Base-by-base conservation (phyloP, 2,113 vertebrate genomes). In the Cyprinus carpio region DNA sequence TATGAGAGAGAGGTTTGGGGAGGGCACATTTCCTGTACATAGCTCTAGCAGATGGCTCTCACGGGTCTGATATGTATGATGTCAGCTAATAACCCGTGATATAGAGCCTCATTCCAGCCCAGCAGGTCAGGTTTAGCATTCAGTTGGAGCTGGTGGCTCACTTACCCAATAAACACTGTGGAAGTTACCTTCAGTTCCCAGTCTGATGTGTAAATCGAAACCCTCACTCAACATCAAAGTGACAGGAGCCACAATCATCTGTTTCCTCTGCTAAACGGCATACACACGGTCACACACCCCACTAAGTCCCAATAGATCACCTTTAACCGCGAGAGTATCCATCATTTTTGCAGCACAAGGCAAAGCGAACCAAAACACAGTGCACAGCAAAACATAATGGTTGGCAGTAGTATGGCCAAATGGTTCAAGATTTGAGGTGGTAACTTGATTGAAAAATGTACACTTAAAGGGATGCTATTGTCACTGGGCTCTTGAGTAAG, bases 31-130 rank as follows among this genome's bases (percentile, higher is more conserved):
- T 85, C 58, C 83, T 82, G 75, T 82, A 71, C 78, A 77, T 37
- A 25, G 23, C 72, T 85, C 72, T 71, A 78, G 46, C 29, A 67
- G 81, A 87, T 85, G 49, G 49, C 83, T 83, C 74, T 79, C 79
- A 74, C 5, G 2, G 40, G 79, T 72, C 79, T 74, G 80, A 79
- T 58, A 79, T 82, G 80, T 85, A 29, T 58, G 64, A 69, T 87
- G 79, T 85, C 72, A 86, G 82, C 82, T 88, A 88, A 86, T 88
- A 87, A 84, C 51, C 78, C 69, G n/a, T 87, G 78, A 88, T 87
- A 79, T 72, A 87, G 43, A 87, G 65, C 75, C 79, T 69, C 49
- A 83, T 74, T 79, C 37, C 65, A 79, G 64, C 82, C 37, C 37
- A 60, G 75, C 46, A 69, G 83, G 74, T 69, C 8, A 40, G 78